phyloP scores from a whole-genome alignment of 2,888 invertebrate genomes.

The Leptinotarsa haldemani region DNA sequence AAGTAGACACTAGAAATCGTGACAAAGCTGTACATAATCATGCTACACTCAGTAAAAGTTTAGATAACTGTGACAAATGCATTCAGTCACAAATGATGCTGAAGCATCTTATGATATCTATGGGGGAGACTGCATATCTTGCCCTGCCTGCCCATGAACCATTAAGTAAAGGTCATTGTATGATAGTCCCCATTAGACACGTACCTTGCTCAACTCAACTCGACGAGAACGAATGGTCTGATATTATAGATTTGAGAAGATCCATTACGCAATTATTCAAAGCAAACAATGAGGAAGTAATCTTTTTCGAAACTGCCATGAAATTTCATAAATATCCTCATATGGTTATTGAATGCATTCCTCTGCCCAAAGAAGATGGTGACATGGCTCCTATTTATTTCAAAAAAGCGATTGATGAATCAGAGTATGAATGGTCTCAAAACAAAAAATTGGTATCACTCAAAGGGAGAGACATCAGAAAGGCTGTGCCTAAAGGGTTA shows the following conservation, averaged over 20 bases:
- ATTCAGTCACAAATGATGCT: conserved; percentile 82
- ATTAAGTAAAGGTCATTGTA: conserved; percentile 85
- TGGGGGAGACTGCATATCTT: conserved; percentile 86
- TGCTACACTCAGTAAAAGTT: conserved; percentile 73
- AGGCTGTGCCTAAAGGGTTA: conserved; percentile 90
- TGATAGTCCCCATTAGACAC: conserved; percentile 88
- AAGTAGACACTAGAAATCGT: conserved; percentile 73
- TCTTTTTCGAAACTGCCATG: conserved; percentile 92
- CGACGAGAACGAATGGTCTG: conserved; percentile 96
- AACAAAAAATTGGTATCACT: conserved; percentile 91
- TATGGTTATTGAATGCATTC: conserved; percentile 89
- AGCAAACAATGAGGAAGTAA: conserved; percentile 78
- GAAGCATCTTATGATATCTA: conserved; percentile 86
- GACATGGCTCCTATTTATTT: conserved; percentile 96
- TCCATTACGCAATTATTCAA: conserved; percentile 83
- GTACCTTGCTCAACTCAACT: conserved; percentile 81
- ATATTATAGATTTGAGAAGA: conserved; percentile 84
- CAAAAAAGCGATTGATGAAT: conserved; percentile 96
- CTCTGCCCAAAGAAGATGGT: conserved; percentile 83
- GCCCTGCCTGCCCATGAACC: conserved; percentile 85
- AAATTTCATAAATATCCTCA: conserved; percentile 80
- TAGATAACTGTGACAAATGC: conserved; percentile 87
- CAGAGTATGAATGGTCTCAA: conserved; percentile 93
- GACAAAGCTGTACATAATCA: conserved; percentile 81
- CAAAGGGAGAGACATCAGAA: conserved; percentile 77